A percentile compares a stretch with the other conserved stretches of the same genome.
Conservation (phyloP, 1,140 invertebrate species). For the Antheraea mylitta region DNA sequence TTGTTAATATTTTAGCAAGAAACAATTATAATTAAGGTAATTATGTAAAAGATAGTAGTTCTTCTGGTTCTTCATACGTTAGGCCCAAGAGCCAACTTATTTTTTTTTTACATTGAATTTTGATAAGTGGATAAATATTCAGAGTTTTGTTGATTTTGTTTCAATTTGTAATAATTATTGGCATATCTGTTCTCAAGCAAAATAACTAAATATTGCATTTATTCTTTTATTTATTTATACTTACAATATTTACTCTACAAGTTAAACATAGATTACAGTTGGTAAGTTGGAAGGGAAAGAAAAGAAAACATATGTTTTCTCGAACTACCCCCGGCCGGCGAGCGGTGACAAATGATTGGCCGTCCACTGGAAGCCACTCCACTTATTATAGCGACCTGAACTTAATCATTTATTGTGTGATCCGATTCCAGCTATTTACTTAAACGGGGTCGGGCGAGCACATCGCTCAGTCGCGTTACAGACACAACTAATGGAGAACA, state of each 20-base stretch:
- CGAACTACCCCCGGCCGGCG: slow-evolving; percentile 2
- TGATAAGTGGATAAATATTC: too few relatives aligned
- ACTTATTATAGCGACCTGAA: slow-evolving; percentile 60
- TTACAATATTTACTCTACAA: not conserved
- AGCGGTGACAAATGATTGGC: slow-evolving; percentile 56
- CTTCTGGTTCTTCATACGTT: too few relatives aligned
- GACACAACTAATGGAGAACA: not conserved
- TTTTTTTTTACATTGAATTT: too few relatives aligned
- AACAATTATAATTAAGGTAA: too few relatives aligned
- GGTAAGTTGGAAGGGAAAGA: not conserved
- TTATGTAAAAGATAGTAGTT: too few relatives aligned
- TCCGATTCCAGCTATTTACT: slow-evolving; percentile 64
- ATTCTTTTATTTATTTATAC: too few relatives aligned
- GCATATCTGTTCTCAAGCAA: too few relatives aligned
- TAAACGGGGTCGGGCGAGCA: slow-evolving; percentile 49
- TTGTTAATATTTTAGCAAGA: too few relatives aligned
- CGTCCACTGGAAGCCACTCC: slow-evolving; percentile 51
- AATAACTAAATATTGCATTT: too few relatives aligned
- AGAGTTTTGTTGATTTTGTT: too few relatives aligned
- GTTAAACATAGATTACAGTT: not conserved
- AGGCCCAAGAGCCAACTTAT: too few relatives aligned
- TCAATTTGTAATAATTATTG: too few relatives aligned
- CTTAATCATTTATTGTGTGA: slow-evolving; percentile 67
- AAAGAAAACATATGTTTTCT: slow-evolving; percentile 17
- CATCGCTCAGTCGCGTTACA: slow-evolving; percentile 43